Evolutionary conservation across 2,797 vertebrate species (phyloP).

Genomic region (Rhynchonycteris naso): DNA sequence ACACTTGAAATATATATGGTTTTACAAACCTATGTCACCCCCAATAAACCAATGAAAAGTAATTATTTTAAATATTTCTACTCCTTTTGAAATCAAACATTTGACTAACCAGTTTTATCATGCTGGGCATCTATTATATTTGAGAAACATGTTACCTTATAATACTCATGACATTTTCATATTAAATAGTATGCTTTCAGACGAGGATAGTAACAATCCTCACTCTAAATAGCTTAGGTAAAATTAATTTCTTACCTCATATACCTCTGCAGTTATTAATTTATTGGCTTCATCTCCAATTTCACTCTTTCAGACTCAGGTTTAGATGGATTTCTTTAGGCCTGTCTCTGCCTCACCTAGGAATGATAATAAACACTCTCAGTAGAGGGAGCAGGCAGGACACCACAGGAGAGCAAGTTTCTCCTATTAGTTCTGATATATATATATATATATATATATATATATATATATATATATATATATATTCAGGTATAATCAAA

Average conservation of each 20-base stretch:
- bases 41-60: neutral
- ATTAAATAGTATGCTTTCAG: neutral
- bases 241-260: neutral
- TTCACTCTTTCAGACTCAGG: neutral
- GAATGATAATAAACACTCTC: neutral
- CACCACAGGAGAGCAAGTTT: neutral
- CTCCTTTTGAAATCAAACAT: neutral
- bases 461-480: neutral
- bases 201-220: neutral
- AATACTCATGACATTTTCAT: neutral
- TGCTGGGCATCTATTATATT: neutral
- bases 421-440: too few species aligned
- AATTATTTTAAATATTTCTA: neutral
- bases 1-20: neutral
- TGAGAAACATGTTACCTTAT: neutral
- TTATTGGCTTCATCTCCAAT: neutral
- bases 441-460: neutral
- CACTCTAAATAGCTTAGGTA: neutral
- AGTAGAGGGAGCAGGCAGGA: neutral
- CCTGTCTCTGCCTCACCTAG: neutral
- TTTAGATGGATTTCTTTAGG: neutral
- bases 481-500: too few species aligned
- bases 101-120: neutral
- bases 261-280: neutral
- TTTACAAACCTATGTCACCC: neutral